Conservation (phyloP, 1,140 invertebrate genomes). For the Hylaeus anthracinus region DNA sequence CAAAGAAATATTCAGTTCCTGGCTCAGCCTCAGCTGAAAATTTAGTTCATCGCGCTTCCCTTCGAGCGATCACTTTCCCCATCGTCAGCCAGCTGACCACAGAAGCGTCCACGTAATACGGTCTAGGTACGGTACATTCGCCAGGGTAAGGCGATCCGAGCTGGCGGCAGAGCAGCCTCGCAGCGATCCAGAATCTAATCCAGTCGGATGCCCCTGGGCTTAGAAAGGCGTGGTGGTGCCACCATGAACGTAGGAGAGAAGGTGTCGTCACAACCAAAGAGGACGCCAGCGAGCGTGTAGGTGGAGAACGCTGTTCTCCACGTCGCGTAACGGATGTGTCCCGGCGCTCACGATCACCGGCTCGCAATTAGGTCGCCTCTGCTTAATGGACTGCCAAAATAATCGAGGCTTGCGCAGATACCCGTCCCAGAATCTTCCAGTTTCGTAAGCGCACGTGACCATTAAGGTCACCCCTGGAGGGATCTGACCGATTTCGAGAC, state of each 20-base stretch:
- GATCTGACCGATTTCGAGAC: no score
- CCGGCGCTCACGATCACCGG: neutral
- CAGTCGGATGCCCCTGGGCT: slow-evolving; percentile 68
- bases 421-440: no score
- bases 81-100: slow-evolving; percentile 10
- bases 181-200: slow-evolving; percentile 68
- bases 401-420: slow-evolving; percentile 10
- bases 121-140: slow-evolving; percentile 45
- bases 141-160: slow-evolving; percentile 47
- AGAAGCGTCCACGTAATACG: slow-evolving; percentile 34
- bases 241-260: slow-evolving; percentile 55
- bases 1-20: no score
- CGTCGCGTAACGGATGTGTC: neutral
- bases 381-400: slow-evolving; percentile 44
- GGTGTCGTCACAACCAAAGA: slow-evolving; percentile 63
- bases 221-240: slow-evolving; percentile 68
- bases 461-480: no score
- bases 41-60: slow-evolving; percentile 22
- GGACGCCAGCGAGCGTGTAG: slow-evolving; percentile 54
- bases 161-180: slow-evolving; percentile 43
- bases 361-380: slow-evolving; percentile 50
- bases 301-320: slow-evolving; percentile 47
- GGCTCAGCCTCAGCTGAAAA: slow-evolving; percentile 9
- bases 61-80: slow-evolving; percentile 36
- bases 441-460: no score